Base-by-base conservation (phyloP, 2,113 vertebrate genomes). In the Lucifuga dentata region DNA sequence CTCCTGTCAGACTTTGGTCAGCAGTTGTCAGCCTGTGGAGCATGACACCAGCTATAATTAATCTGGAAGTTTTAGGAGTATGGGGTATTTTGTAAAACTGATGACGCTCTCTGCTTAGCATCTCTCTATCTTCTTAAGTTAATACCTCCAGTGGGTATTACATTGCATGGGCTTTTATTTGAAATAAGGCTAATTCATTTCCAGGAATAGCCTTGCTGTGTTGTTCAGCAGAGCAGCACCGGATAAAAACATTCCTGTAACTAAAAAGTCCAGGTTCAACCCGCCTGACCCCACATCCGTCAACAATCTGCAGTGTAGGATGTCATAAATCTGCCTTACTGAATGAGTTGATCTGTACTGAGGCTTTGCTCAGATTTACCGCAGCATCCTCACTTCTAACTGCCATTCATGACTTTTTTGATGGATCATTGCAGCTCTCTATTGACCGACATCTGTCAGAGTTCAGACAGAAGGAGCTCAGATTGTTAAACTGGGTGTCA, bases 141-240 rank as follows among this genome's bases (percentile, higher is more conserved):
- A 73, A 76, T 70, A 48, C 70, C 67, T 8, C 16, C 53, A 49
- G 61, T 70, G 60, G 44, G 43, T 58, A 57, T 72, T 57, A 65
- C 65, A 71, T 59, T 29, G 46, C 72, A 23, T 52, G 57, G 74
- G n/a, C 83, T 85, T 81, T 88, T 68, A 83, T 64, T 68, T 77
- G 45, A 81, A 83, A 83, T 81, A 39, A 65, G 68, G 81, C 70
- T 24, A 69, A 59, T 78, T 76, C 70, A 80, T 58, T 69, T 76
- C 56, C 72, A 74, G 74, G 64, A 81, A 73, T 50, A 50, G 65
- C 45, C 4, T 13, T 29, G 8, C 49, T 40, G 23, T 59, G 56
- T 74, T 55, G 41, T 43, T 65, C 61, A 50, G 73, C 69, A 35
- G 45, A 69, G 50, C n/a, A 32, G 67, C 49, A 11, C 35, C 16